These are phyloP conservation scores for Physella acuta DNA, from an alignment of 1,140 invertebrate species.

Conservation along the genomic window DNA sequence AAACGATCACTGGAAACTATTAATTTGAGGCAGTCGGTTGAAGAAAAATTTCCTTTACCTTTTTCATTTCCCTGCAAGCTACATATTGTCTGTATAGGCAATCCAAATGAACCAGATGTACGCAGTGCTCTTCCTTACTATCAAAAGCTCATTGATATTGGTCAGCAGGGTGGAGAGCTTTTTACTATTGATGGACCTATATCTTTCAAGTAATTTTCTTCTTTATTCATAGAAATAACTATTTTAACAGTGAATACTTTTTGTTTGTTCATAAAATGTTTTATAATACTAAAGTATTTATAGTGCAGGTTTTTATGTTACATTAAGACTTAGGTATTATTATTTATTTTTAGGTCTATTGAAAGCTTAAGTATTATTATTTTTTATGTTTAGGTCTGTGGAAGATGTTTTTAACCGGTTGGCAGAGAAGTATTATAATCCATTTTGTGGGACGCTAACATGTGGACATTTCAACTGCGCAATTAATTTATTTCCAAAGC, in stretches of 20 bases:
- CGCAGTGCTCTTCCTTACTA: constrained; percentile 59
- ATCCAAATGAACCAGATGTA: constrained; percentile 52
- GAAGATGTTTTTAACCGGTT: constrained; percentile 72
- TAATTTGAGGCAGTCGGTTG: constrained; percentile 32
- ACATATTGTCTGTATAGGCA: constrained; percentile 71
- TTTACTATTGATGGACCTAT: constrained; percentile 67
- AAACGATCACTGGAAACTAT: constrained; percentile 51
- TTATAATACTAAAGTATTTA: too few species aligned
- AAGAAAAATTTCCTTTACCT: constrained; percentile 68
- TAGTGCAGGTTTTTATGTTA: too few species aligned
- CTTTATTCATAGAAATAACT: too few species aligned
- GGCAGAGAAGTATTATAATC: constrained; percentile 76
- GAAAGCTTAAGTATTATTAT: too few species aligned
- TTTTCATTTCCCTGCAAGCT: constrained; percentile 82
- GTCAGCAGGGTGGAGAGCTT: constrained; percentile 68
- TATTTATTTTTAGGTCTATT: too few species aligned
- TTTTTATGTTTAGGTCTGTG: constrained; percentile 46
- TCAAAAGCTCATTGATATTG: constrained; percentile 65
- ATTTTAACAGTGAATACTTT: too few species aligned
- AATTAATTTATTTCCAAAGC: constrained; percentile 76
- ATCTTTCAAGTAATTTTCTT: constrained; percentile 60
- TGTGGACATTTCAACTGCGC: constrained; percentile 77
- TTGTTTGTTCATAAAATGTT: too few species aligned
- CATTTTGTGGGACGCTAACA: constrained; percentile 74
- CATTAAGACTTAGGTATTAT: too few species aligned